phyloP scores from a whole-genome alignment of 2,888 invertebrate species.

The Leucophenga montana region DNA sequence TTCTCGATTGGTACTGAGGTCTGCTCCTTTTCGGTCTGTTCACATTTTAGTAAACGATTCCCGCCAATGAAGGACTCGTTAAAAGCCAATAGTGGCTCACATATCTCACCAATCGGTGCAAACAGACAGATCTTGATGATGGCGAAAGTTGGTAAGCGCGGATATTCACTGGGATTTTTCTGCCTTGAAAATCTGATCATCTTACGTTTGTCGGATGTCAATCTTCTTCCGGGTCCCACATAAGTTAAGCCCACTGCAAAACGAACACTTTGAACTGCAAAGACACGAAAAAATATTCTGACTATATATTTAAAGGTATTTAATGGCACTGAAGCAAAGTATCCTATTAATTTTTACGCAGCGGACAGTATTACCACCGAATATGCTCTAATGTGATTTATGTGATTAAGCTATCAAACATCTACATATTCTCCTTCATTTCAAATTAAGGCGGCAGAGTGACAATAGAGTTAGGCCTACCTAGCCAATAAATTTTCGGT shows the following conservation, averaged over 20 bases:
- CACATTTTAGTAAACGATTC: conserved; percentile 48
- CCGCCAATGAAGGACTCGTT: conserved; percentile 44
- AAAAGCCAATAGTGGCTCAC: conserved; percentile 45
- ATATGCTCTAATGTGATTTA: too few relatives aligned
- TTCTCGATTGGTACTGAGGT: not conserved
- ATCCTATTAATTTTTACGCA: too few relatives aligned
- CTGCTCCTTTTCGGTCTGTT: not conserved
- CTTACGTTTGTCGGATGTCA: not conserved
- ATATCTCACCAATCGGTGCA: conserved; percentile 47
- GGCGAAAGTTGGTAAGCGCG: conserved; percentile 43
- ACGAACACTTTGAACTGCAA: conserved; percentile 46
- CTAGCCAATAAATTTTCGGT: too few relatives aligned
- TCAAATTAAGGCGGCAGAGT: too few relatives aligned
- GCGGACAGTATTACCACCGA: too few relatives aligned
- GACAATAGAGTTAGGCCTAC: too few relatives aligned
- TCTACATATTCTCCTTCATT: too few relatives aligned
- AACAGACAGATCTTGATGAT: conserved; percentile 51
- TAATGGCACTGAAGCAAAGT: too few relatives aligned
- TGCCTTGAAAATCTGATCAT: not conserved
- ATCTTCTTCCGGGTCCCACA: conserved; percentile 31
- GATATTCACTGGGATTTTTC: not conserved
- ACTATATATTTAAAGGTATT: too few relatives aligned
- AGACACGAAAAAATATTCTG: too few relatives aligned
- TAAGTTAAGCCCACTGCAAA: conserved; percentile 53
- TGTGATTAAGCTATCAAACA: too few relatives aligned